Evolutionary conservation across 2,113 vertebrate genomes (phyloP), one percentile per base, ranked within the genome.

Genomic region (Cyanoramphus novaezelandiae): DNA sequence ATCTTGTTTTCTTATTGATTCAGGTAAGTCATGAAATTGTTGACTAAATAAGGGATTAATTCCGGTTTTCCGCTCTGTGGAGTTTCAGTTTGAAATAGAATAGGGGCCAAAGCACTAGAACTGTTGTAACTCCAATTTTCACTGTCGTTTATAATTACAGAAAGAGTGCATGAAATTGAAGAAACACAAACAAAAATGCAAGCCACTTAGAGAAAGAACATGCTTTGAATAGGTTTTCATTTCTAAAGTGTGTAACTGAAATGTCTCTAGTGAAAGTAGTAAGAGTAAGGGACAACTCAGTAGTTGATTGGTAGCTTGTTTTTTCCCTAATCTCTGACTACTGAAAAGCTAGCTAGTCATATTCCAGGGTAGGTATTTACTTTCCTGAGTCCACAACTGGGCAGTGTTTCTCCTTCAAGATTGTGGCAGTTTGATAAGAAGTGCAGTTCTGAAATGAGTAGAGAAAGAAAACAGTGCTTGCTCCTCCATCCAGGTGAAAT

Each of bases 1-100:
- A 96, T 99, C 99, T 86, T 99, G 99, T 98, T 99, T 97, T 96
- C 96, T 99, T 95, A 92, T 97, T 90, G 98, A 99, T 96, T 86
- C 99, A 98, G 99, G 99, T 99, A 95, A 95, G 98, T 97, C 41
- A 63, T 84, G 53, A 71, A 84, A 33, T 9, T 71, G 7, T 69
- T 86, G 11, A 8, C 46, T 88, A 69, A 79, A n/a, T 72, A 43
- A 84, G 9, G 10, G 5, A 35, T 69, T 62, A n/a, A 71, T 62
- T 71, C 31, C 50, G 3, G 49, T 92, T 67, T 88, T 72, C 9
- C 82, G 64, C 44, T 49, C 27, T 60, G 18, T 68, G 52, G 24
- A 17, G 47, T 89, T 93, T 91, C 27, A 33, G 18, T 72, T 92
- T 82, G 74, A 80, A 78, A 17, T 21, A 39, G 11, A 70, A 25